phyloP scores from a whole-genome alignment of 2,113 vertebrate species.

The Cisticola juncidis region DNA sequence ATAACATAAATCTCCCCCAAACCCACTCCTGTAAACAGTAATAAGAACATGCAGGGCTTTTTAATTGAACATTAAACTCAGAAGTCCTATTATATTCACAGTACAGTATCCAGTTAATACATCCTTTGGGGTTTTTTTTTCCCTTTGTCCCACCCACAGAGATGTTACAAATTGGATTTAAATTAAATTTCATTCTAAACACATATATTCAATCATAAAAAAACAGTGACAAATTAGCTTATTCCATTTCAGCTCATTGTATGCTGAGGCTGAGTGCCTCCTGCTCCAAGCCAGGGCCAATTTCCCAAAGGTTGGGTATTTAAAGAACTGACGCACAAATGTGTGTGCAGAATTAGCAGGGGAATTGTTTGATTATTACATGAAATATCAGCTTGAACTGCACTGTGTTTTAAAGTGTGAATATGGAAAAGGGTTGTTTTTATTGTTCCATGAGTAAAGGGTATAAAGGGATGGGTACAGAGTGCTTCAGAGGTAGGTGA shows the following conservation, averaged over 20 bases:
- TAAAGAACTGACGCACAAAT: conserved; percentile 12
- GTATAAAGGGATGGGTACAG: background rate
- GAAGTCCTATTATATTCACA: conserved; percentile 35
- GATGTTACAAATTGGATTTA: conserved; percentile 74
- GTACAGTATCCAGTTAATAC: conserved; percentile 17
- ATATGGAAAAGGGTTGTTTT: background rate
- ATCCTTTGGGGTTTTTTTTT: conserved; percentile 20
- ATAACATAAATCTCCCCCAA: conserved; percentile 47
- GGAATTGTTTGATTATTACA: conserved; percentile 8
- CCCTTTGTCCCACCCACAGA: conserved; percentile 60
- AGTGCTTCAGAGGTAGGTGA: background rate
- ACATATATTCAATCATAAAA: conserved; percentile 64
- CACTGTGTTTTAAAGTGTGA: background rate
- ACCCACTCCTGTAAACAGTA: conserved; percentile 42
- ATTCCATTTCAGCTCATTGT: conserved; percentile 58
- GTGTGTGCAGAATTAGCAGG: background rate
- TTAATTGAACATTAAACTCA: conserved; percentile 49
- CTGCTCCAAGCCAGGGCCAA: conserved; percentile 8
- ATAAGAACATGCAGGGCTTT: conserved; percentile 44
- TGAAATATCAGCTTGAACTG: conserved; percentile 9
- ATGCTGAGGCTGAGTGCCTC: conserved; percentile 27
- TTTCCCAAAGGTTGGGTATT: conserved; percentile 39
- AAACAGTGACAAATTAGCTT: conserved; percentile 68
- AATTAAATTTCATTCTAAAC: conserved; percentile 74
- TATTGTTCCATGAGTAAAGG: background rate